Evolutionary conservation across 1,140 invertebrate genomes (phyloP).

Genomic region (Solenopsis invicta): DNA sequence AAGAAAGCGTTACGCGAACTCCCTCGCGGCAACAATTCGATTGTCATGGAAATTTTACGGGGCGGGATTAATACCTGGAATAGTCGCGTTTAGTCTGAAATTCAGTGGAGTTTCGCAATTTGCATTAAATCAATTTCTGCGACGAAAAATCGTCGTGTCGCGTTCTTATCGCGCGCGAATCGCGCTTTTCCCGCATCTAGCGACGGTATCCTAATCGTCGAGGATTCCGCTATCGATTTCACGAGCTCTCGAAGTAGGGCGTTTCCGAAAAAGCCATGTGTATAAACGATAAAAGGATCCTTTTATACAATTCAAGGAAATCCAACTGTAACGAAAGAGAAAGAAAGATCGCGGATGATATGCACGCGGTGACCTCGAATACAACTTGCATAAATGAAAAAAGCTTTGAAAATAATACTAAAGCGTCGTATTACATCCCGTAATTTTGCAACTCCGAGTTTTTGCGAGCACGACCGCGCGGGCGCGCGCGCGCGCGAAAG

Average conservation of each 20-base stretch:
- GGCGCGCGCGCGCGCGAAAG: background rate
- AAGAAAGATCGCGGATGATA: background rate
- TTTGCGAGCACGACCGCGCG: background rate
- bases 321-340: background rate
- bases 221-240: background rate
- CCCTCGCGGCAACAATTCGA: constrained; percentile 28
- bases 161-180: background rate
- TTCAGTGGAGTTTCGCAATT: constrained; percentile 72
- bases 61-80: constrained; percentile 55
- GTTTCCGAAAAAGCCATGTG: background rate
- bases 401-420: constrained; percentile 37
- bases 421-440: constrained; percentile 1
- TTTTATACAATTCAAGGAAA: background rate
- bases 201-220: background rate
- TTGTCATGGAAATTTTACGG: constrained; percentile 75
- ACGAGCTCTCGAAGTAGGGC: background rate
- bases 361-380: background rate
- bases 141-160: constrained; percentile 22
- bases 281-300: background rate
- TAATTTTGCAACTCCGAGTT: constrained; percentile 17
- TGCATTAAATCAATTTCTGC: constrained; percentile 76
- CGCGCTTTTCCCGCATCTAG: background rate
- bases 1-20: constrained; percentile 29
- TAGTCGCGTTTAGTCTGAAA: constrained; percentile 65
- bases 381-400: constrained; percentile 3